Base-by-base conservation (phyloP, 2,888 invertebrate species). In the Gandaritis pyraliata region DNA sequence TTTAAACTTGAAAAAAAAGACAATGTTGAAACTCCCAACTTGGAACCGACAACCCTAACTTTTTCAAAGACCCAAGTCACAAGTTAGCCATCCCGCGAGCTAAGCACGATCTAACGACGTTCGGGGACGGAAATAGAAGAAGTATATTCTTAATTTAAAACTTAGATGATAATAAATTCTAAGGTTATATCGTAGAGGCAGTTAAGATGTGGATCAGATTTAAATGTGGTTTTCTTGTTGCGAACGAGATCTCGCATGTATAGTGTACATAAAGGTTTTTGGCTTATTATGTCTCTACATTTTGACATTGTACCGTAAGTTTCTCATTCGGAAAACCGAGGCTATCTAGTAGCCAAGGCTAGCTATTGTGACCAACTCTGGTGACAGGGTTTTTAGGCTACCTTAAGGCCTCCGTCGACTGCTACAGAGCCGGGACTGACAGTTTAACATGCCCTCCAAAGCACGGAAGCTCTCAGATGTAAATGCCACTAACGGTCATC, bases 71-170 rank as follows among this genome's bases (percentile, higher is more conserved):
- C 59, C 71, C 71, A 67, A 80, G 79, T 80, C 73, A 69, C 82
- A 81, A 80, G 82, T 80, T 79, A 80, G 74, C 74, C 70, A 76
- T 75, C 72, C 68, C 69, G 74, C 72, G 72, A 71, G 76, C 77
- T 82, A 76, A 77, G 73, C 70, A 71, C 76, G 71, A 78, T 73
- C 76, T 77, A 78, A 78, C 74, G 75, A 73, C 72, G 63, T 47
- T 68, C 69, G 71, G 71, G 70, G 73, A 74, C 74, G 72, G 70
- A 75, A 70, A 72, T 76, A 73, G 75, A 73, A 75, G 60, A 69
- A 75, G 69, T 70, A 55, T 74, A 57, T 73, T 72, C 68, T 65
- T 72, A 74, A 73, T 71, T 58, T 76, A 72, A 69, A 69, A 56
- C 54, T 45, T 36, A 63, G 64, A 68, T 64, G 41, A 59, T 63